These are phyloP conservation scores for Corythornis cristatus DNA, from an alignment of 2,113 vertebrate species.

Conservation along the genomic window DNA sequence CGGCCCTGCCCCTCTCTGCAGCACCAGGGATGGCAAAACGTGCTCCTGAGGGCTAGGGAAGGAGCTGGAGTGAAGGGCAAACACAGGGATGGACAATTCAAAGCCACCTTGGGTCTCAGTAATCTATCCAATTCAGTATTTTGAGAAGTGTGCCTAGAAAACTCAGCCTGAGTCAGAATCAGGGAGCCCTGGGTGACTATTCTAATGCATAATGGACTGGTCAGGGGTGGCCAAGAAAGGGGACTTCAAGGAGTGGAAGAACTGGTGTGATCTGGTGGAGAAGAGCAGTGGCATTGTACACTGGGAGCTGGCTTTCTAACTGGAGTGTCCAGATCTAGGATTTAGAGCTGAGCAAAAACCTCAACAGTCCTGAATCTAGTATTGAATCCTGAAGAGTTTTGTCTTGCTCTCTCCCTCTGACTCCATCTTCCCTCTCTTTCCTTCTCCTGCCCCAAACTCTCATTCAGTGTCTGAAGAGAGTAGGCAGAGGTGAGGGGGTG, in stretches of 20 bases:
- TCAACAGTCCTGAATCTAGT: background rate
- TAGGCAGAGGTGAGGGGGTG: background rate
- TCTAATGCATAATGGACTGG: fast-evolving
- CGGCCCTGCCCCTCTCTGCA: background rate
- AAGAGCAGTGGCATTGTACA: background rate
- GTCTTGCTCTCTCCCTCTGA: background rate
- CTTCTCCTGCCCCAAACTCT: background rate
- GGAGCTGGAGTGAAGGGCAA: background rate
- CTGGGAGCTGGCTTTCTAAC: background rate
- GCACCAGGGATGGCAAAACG: background rate
- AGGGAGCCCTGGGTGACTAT: fast-evolving
- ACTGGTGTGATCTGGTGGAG: background rate
- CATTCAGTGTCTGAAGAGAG: background rate
- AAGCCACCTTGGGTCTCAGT: background rate
- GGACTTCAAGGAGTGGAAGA: background rate
- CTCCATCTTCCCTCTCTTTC: background rate
- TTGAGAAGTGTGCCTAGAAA: background rate
- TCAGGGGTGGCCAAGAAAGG: background rate
- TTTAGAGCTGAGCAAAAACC: background rate
- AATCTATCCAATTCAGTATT: background rate
- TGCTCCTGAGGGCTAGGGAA: background rate
- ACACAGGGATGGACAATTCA: background rate
- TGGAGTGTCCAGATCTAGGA: background rate
- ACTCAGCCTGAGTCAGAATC: background rate
- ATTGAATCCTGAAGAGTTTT: background rate